These are phyloP conservation scores for Pinctada fucata DNA, from an alignment of 2,888 invertebrate genomes.

Conservation along the genomic window DNA sequence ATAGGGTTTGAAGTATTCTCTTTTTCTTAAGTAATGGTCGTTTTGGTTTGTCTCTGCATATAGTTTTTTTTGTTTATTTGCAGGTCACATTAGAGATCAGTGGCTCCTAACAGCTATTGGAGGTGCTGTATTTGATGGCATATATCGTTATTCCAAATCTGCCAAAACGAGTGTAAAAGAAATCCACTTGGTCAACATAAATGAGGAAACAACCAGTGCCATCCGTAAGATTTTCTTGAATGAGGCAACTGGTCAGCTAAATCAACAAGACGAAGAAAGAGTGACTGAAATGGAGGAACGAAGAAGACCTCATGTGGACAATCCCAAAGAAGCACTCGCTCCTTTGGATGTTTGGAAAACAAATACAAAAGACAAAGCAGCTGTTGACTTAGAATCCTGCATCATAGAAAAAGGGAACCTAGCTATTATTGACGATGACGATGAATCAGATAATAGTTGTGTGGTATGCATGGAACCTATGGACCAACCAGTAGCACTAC, in stretches of 20 bases:
- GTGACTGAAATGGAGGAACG: neutral
- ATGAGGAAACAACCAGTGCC: neutral
- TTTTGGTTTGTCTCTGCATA: no score
- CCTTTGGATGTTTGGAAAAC: neutral
- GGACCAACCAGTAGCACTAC: constrained; percentile 48
- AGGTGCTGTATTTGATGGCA: neutral
- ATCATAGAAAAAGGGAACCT: neutral
- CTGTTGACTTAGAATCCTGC: neutral
- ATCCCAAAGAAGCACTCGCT: neutral
- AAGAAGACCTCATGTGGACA: neutral
- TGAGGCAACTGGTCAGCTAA: no score
- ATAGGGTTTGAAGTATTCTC: no score
- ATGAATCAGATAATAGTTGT: constrained; percentile 37
- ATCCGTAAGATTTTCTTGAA: neutral
- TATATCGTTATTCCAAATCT: neutral
- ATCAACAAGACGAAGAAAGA: no score
- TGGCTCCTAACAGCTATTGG: neutral
- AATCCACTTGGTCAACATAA: neutral
- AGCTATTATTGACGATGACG: neutral
- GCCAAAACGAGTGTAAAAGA: neutral
- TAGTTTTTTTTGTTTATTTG: no score
- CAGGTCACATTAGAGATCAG: neutral
- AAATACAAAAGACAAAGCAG: neutral
- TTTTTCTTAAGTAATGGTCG: no score
- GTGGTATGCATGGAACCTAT: constrained; percentile 55